Percentiles rank a stretch among this genome's conserved stretches.
These are phyloP conservation scores for Neopipo cinnamomea DNA, from an alignment of 2,113 vertebrate genomes.

Conservation along the genomic window DNA sequence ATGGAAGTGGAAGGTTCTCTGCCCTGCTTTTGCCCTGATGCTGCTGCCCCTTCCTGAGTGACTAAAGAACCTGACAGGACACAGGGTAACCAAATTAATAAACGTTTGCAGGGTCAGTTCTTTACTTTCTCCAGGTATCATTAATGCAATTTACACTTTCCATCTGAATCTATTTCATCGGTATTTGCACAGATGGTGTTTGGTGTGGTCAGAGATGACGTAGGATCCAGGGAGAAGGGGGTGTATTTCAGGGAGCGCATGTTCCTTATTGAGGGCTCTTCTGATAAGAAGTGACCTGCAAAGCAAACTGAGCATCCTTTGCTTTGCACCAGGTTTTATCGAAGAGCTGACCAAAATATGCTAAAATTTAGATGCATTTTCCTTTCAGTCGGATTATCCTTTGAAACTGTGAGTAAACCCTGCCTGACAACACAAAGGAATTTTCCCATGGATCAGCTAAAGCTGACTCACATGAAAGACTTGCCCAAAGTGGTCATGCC, in stretches of 20 bases:
- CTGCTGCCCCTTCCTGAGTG: background rate
- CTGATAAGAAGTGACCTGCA: background rate
- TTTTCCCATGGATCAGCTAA: constrained; percentile 83
- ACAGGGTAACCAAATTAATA: background rate
- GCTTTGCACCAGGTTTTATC: background rate
- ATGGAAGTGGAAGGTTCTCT: background rate
- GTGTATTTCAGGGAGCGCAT: background rate
- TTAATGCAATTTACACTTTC: background rate
- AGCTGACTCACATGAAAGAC: constrained; percentile 83
- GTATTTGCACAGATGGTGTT: background rate
- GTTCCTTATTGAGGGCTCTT: background rate
- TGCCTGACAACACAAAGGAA: constrained; percentile 83
- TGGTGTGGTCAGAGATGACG: background rate
- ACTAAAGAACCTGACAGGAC: background rate
- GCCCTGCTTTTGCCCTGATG: background rate
- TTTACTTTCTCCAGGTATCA: background rate
- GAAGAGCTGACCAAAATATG: background rate
- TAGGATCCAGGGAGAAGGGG: background rate
- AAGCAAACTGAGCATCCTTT: background rate
- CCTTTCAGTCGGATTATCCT: constrained; percentile 71
- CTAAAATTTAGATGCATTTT: constrained; percentile 59
- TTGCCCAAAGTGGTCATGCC: constrained; percentile 81
- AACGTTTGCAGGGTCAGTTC: background rate
- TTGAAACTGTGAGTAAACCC: constrained; percentile 73
- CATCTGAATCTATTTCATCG: background rate